These are phyloP conservation scores for Venturia canescens DNA, from an alignment of 1,140 invertebrate genomes.

Conservation along the genomic window DNA sequence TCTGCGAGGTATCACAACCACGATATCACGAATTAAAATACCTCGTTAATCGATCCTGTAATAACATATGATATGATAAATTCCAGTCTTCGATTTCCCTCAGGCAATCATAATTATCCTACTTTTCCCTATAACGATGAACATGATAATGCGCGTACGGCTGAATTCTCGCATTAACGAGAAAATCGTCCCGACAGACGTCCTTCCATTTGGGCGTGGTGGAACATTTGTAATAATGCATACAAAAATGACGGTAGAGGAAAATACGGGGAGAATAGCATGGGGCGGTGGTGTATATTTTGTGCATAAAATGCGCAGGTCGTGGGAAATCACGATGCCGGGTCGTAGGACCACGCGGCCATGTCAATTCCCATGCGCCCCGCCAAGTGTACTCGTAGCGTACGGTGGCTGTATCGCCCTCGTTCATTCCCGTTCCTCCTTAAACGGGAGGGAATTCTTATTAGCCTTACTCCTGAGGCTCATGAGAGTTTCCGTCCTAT, in stretches of 20 bases:
- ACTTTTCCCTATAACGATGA: too few relatives aligned
- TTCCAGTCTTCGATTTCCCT: too few relatives aligned
- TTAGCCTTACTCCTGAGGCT: too few relatives aligned
- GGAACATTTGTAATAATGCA: not conserved
- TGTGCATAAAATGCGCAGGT: constrained; percentile 41
- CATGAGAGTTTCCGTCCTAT: constrained; percentile 34
- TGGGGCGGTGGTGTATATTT: not conserved
- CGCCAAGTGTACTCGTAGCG: not conserved
- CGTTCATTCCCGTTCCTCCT: not conserved
- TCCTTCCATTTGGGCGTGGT: not conserved
- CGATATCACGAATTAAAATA: too few relatives aligned
- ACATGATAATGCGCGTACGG: too few relatives aligned
- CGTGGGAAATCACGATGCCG: constrained; percentile 61
- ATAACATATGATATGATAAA: too few relatives aligned
- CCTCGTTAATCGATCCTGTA: too few relatives aligned
- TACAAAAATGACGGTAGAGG: not conserved
- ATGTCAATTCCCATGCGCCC: constrained; percentile 53
- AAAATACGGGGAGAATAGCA: not conserved
- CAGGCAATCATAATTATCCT: too few relatives aligned
- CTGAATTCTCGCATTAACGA: not conserved
- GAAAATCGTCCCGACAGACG: not conserved
- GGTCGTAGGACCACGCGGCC: constrained; percentile 54
- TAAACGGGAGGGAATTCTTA: too few relatives aligned
- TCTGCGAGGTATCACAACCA: too few relatives aligned
- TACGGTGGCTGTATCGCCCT: not conserved